Percentiles rank a stretch among this genome's conserved stretches.
Evolutionary conservation across 2,113 vertebrate genomes (phyloP).

Genomic region (Anthoscopus minutus): DNA sequence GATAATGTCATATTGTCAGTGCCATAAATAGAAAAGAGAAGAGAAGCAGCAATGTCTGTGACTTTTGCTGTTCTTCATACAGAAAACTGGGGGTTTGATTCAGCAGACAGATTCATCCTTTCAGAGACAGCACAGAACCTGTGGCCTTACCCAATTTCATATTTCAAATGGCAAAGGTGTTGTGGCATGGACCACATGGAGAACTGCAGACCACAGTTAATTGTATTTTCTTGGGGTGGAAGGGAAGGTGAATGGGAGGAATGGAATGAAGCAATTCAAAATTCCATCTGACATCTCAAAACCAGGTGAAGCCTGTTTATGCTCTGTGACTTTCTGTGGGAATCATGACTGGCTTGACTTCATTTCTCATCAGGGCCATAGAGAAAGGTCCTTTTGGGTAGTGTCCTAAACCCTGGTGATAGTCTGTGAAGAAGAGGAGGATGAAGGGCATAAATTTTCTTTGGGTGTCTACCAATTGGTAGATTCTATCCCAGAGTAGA

Average conservation of each 20-base stretch:
- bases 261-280: not conserved
- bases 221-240: not conserved
- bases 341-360: not conserved
- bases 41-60: not conserved
- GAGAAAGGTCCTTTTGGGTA: not conserved
- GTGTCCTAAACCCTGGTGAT: not conserved
- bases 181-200: not conserved
- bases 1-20: not conserved
- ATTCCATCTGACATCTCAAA: not conserved
- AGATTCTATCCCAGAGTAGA: not conserved
- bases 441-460: not conserved
- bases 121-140: not conserved
- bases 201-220: not conserved
- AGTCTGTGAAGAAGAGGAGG: not conserved
- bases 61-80: not conserved
- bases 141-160: not conserved
- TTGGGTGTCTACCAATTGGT: not conserved
- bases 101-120: not conserved
- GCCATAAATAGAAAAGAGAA: not conserved
- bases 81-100: not conserved
- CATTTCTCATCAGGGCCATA: rapidly evolving
- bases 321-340: not conserved
- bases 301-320: not conserved
- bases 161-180: not conserved
- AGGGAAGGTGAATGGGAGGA: rapidly evolving